Conservation (phyloP, 2,888 invertebrate species). For the Ditula angustiorana region DNA sequence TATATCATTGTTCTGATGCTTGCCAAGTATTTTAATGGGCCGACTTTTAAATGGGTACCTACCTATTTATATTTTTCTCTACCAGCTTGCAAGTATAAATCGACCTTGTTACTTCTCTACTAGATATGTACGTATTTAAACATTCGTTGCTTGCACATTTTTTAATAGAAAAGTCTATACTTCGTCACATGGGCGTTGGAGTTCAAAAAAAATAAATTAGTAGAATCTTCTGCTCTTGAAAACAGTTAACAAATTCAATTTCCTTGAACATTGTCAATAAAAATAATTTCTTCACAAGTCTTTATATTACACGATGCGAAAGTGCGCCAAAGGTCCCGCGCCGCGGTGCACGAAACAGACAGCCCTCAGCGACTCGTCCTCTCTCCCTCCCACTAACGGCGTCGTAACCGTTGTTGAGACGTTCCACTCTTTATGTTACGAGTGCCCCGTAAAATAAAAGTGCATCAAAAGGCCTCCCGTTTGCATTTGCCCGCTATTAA, state of each 20-base stretch:
- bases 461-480: slow-evolving; percentile 81
- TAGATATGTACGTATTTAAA: too few relatives aligned
- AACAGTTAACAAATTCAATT: not conserved
- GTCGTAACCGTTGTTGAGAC: slow-evolving; percentile 79
- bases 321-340: slow-evolving; percentile 5
- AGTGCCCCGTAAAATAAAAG: slow-evolving; percentile 84
- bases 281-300: not conserved
- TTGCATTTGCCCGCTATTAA: slow-evolving; percentile 81
- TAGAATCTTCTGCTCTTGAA: too few relatives aligned
- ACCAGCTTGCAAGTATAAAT: not conserved
- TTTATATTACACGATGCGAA: slow-evolving; percentile 11
- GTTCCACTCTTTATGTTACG: slow-evolving; percentile 82
- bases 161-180: too few relatives aligned
- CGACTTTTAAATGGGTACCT: slow-evolving; percentile 1
- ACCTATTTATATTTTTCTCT: not conserved
- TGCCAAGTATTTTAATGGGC: slow-evolving; percentile 14
- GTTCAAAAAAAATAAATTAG: not conserved
- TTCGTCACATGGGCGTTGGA: too few relatives aligned
- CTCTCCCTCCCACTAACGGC: slow-evolving; percentile 61
- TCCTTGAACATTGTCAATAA: not conserved
- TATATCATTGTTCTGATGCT: slow-evolving; percentile 50
- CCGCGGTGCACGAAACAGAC: slow-evolving; percentile 50
- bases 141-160: too few relatives aligned
- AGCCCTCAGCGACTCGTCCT: slow-evolving; percentile 45
- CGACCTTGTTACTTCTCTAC: not conserved